Percentiles rank a stretch among this genome's conserved stretches.
phyloP scores from a whole-genome alignment of 2,797 vertebrate species.

The Anomalospiza imberbis region DNA sequence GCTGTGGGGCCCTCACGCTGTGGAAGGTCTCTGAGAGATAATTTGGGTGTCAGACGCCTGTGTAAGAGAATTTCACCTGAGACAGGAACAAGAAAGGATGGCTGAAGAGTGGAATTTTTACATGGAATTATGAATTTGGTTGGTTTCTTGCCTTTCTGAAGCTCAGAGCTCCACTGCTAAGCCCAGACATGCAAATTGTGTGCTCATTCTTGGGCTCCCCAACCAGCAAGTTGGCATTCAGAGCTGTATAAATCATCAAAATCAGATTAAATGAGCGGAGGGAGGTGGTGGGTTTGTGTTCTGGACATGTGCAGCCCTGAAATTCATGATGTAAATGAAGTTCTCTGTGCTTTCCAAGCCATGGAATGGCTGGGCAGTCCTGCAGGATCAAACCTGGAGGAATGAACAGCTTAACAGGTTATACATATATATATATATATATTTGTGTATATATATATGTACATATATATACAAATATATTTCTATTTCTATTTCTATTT shows the following conservation, averaged over 20 bases:
- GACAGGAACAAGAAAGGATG: neutral
- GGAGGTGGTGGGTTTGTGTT: neutral
- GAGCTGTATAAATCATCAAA: neutral
- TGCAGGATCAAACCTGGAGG: neutral
- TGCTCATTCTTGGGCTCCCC: neutral
- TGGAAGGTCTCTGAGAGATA: neutral
- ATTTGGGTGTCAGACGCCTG: neutral
- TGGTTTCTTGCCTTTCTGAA: neutral
- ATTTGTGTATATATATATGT: neutral
- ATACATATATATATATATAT: neutral
- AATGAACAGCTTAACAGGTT: neutral
- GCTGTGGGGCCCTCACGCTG: accelerated
- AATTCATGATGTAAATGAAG: neutral
- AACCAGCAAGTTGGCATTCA: neutral
- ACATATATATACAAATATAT: neutral
- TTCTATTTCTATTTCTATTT: neutral
- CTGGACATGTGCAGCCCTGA: neutral
- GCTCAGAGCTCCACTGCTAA: neutral
- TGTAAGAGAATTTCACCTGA: neutral
- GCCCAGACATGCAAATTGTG: neutral
- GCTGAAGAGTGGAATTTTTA: neutral
- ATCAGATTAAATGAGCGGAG: neutral
- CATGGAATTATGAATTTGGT: neutral
- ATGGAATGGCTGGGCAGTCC: neutral
- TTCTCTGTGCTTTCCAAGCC: neutral